These are phyloP conservation scores for Pitta sordida DNA, from an alignment of 2,113 vertebrate genomes.

Conservation along the genomic window DNA sequence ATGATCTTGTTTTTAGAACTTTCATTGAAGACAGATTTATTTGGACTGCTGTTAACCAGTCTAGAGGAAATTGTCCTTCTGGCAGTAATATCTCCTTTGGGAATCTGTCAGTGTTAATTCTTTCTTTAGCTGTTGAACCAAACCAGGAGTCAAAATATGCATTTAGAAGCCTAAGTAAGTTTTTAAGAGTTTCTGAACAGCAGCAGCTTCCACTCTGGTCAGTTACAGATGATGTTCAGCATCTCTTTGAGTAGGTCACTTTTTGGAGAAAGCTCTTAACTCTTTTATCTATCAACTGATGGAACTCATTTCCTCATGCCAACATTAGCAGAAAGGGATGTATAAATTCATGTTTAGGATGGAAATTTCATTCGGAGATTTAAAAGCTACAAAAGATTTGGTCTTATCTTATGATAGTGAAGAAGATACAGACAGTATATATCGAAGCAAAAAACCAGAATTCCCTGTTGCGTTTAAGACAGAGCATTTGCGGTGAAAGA, in stretches of 20 bases:
- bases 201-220: not conserved
- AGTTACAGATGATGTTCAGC: not conserved
- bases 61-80: slow-evolving; percentile 48
- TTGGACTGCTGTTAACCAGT: slow-evolving; percentile 23
- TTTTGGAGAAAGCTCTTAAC: not conserved
- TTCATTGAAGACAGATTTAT: slow-evolving; percentile 41
- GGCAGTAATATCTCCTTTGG: slow-evolving; percentile 16
- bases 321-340: not conserved
- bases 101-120: slow-evolving; percentile 35
- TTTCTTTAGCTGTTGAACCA: slow-evolving; percentile 20
- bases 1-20: not conserved
- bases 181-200: not conserved
- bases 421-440: not conserved
- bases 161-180: not conserved
- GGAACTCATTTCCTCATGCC: not conserved
- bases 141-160: slow-evolving; percentile 43
- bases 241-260: not conserved
- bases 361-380: not conserved
- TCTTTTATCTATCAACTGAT: not conserved
- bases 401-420: not conserved
- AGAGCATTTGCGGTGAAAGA: not conserved
- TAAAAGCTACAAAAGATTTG: not conserved
- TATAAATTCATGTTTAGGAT: not conserved
- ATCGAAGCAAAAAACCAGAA: not conserved
- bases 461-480: not conserved